Percentiles rank a stretch among this genome's conserved stretches.
phyloP scores from a whole-genome alignment of 2,797 vertebrate genomes.

The Pangasius mekongensis region DNA sequence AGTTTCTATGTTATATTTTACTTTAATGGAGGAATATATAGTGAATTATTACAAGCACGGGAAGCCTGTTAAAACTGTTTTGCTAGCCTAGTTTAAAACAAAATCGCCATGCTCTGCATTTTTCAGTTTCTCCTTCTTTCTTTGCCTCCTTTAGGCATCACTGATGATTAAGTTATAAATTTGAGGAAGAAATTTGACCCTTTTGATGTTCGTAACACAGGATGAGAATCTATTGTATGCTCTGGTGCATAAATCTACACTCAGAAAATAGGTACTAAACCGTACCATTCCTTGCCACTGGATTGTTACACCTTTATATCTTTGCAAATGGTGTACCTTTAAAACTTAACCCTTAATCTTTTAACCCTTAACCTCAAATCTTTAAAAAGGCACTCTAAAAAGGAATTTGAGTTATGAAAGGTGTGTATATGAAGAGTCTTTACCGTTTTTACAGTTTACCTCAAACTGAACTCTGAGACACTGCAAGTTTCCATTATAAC shows the following conservation, averaged over 20 bases:
- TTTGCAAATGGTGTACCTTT: not conserved
- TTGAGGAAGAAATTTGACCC: not conserved
- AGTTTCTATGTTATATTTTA: not conserved
- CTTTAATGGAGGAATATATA: not conserved
- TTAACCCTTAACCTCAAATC: not conserved
- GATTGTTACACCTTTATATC: not conserved
- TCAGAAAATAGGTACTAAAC: too few relatives aligned
- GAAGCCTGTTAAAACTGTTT: constrained; percentile 1
- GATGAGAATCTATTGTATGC: not conserved
- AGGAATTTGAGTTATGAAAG: not conserved
- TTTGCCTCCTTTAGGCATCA: not conserved
- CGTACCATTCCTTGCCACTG: not conserved
- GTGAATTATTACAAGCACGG: not conserved
- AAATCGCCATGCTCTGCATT: not conserved
- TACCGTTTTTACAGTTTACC: not conserved
- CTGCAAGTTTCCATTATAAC: not conserved
- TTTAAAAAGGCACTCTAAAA: too few relatives aligned
- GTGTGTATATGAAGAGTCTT: not conserved
- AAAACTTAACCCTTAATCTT: not conserved
- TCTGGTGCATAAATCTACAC: not conserved
- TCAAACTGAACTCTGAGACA: not conserved
- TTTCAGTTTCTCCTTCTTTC: not conserved
- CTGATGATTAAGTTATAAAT: not conserved
- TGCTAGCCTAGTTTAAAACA: constrained; percentile 3
- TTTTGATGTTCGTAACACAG: not conserved